phyloP scores from a whole-genome alignment of 2,797 vertebrate genomes.

The Brotogeris chrysoptera region DNA sequence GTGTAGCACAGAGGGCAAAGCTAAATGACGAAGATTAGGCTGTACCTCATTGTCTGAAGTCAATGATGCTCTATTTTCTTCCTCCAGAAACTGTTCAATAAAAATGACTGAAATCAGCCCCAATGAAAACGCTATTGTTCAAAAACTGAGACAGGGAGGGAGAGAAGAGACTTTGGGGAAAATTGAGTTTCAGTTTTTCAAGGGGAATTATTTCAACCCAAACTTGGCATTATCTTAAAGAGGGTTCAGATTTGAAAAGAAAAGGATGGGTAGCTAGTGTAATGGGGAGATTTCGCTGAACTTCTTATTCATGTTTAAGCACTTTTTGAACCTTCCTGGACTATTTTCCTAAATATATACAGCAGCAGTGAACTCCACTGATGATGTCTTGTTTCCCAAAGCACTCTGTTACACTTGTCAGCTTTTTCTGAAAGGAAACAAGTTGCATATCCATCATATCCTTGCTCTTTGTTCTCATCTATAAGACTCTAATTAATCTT shows the following conservation, averaged over 20 bases:
- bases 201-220: not conserved
- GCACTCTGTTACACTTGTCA: not conserved
- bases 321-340: not conserved
- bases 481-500: conserved; percentile 11
- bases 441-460: not conserved
- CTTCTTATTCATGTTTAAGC: not conserved
- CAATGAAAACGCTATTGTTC: not conserved
- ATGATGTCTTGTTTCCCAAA: conserved; percentile 5
- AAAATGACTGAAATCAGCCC: not conserved
- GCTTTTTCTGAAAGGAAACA: conserved; percentile 19
- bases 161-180: not conserved
- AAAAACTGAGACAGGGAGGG: not conserved
- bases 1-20: not conserved
- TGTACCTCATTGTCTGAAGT: not conserved
- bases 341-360: not conserved
- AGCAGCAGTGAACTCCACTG: not conserved
- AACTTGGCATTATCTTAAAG: not conserved
- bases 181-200: not conserved
- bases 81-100: not conserved
- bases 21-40: not conserved
- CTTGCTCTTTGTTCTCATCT: not conserved
- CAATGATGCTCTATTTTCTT: not conserved
- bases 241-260: not conserved
- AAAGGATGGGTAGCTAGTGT: not conserved
- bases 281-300: not conserved